Conservation (phyloP, 2,888 invertebrate species). For the Mactromeris polynyma region DNA sequence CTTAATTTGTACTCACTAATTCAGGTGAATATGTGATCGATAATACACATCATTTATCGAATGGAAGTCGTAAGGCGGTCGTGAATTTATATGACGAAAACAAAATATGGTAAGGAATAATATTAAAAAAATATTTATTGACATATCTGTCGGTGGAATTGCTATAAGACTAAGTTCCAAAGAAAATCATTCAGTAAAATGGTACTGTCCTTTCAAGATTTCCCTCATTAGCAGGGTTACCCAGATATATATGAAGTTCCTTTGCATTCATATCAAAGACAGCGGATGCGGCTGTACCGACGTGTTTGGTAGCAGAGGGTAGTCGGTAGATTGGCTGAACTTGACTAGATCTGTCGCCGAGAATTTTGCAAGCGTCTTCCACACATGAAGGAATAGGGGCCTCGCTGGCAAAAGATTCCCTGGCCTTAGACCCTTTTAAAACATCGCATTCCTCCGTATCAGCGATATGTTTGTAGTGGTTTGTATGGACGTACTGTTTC, state of each 20-base stretch:
- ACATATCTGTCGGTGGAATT: too few species aligned
- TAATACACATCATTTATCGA: too few species aligned
- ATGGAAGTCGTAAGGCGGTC: too few species aligned
- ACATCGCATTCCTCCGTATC: constrained; percentile 42
- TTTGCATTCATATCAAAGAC: constrained; percentile 67
- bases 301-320: constrained; percentile 38
- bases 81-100: too few species aligned
- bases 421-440: constrained; percentile 45
- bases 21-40: too few species aligned
- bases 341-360: constrained; percentile 68
- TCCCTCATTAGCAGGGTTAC: constrained; percentile 39
- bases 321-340: constrained; percentile 70
- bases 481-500: constrained; percentile 69
- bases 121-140: too few species aligned
- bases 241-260: constrained; percentile 64
- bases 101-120: too few species aligned
- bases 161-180: neutral
- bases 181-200: constrained; percentile 16
- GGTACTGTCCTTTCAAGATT: constrained; percentile 24
- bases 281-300: constrained; percentile 69
- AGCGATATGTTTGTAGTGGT: constrained; percentile 64
- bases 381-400: constrained; percentile 56
- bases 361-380: constrained; percentile 57
- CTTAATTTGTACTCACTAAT: too few species aligned
- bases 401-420: constrained; percentile 40